A percentile compares a stretch with the other conserved stretches of the same genome.
These are phyloP conservation scores for Netelia fuscicornis DNA, from an alignment of 2,888 invertebrate genomes.

Conservation along the genomic window DNA sequence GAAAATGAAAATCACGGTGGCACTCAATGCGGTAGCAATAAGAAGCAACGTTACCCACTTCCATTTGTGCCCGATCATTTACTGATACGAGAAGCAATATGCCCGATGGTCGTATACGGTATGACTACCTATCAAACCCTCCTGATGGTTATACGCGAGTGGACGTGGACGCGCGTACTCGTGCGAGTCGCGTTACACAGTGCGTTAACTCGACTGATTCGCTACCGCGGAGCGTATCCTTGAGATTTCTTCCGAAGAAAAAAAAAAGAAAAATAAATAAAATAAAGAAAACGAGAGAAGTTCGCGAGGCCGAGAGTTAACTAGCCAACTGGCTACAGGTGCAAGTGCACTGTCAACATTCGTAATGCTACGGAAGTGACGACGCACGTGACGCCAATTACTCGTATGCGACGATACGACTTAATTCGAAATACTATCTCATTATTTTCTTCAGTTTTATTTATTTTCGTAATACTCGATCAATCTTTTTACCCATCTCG, in stretches of 20 bases:
- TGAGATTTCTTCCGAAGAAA: constrained; percentile 1
- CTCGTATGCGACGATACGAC: neutral
- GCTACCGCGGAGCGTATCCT: constrained; percentile 18
- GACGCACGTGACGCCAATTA: constrained; percentile 37
- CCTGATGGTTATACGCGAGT: constrained; percentile 5
- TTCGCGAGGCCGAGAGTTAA: constrained; percentile 31
- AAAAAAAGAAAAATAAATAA: neutral
- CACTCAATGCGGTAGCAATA: constrained; percentile 38
- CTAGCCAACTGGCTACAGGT: constrained; percentile 15
- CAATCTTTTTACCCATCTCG: neutral
- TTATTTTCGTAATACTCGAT: neutral
- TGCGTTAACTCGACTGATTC: constrained; percentile 22
- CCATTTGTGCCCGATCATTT: constrained; percentile 78
- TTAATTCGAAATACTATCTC: neutral
- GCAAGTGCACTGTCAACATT: constrained; percentile 54
- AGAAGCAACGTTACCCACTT: constrained; percentile 55
- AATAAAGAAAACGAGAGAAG: neutral
- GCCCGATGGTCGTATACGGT: neutral
- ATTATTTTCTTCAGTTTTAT: neutral
- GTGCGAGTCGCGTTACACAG: neutral
- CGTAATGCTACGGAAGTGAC: constrained; percentile 53
- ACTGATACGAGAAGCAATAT: constrained; percentile 71
- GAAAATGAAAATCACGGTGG: neutral
- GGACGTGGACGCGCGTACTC: neutral
- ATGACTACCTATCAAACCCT: neutral